Evolutionary conservation across 2,888 invertebrate genomes (phyloP), one percentile per base, ranked within the genome.

Genomic region (Girardia tigrina): DNA sequence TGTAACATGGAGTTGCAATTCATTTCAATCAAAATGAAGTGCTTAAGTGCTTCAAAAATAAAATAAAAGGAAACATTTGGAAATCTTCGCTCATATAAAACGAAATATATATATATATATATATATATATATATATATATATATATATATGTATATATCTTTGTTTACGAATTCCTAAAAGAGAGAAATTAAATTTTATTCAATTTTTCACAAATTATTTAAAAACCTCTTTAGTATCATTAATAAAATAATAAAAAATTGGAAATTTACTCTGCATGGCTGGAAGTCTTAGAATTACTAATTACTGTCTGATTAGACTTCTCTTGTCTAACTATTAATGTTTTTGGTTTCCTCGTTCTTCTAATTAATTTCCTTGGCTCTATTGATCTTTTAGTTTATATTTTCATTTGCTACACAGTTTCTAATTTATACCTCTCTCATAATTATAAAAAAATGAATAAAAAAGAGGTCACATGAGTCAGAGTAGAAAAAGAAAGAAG

Each of bases 171-270:
- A 12, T 36, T 36, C 16, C 8, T 36, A 36, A 36, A 12, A 36
- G 16, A 8, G 8, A 36, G 12, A 12, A 36, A 36, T 12, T 12
- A 36, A 36, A 36, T 36, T 36, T 36, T 36, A 36, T 16, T 16
- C 12, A n/a, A 4, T 56, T 56, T 56, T n/a, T 56, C 23, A 56
- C 4, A 8, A 8, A 8, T 20, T 56, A 12, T 56, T 56, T 20
- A n/a, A n/a, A 56, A 56, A 56, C 20, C 56, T 56, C 56, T 56
- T 56, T 56, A 56, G 4, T 56, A 56, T 56, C 8, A 56, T 56
- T 56, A 56, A 56, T 56, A 56, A 56, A 56, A 56, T 56, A 56
- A 56, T 56, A 56, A n/a, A n/a, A 56, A 56, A 56, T 56, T 56
- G 56, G 56, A 56, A 56, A 56, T 56, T 56, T 56, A 56, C 56